phyloP scores from a whole-genome alignment of 23 tunicate species.

The Halocynthia aurantium region DNA sequence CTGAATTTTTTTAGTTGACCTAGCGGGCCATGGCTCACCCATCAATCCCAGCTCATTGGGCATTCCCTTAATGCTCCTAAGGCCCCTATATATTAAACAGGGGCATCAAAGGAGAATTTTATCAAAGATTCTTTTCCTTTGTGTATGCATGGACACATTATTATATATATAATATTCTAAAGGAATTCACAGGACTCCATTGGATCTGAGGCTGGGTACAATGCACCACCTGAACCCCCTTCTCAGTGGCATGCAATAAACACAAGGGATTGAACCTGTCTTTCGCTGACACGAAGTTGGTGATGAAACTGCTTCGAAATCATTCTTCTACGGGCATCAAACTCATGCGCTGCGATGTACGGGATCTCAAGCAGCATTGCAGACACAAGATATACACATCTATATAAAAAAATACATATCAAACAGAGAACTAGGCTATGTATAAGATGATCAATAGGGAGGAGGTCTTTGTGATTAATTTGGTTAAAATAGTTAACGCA shows the following conservation, averaged over 20 bases:
- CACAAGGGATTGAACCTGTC: conserved; percentile 28
- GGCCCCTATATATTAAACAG: too few species aligned
- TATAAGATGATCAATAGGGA: neutral
- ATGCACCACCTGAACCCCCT: too few species aligned
- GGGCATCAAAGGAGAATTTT: too few species aligned
- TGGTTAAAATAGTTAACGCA: too few species aligned
- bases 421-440: neutral
- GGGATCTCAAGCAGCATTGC: conserved; percentile 98
- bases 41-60: too few species aligned
- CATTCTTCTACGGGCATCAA: conserved; percentile 91
- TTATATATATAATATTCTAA: neutral
- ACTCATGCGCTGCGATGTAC: conserved; percentile 94
- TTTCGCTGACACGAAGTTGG: conserved; percentile 89
- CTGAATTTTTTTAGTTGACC: too few species aligned
- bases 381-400: conserved; percentile 90
- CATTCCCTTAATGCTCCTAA: too few species aligned
- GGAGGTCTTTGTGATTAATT: too few species aligned
- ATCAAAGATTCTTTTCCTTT: too few species aligned
- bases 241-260: too few species aligned
- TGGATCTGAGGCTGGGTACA: neutral
- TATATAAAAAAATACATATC: neutral
- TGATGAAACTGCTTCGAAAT: conserved; percentile 98
- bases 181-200: neutral
- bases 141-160: conserved; percentile 4
- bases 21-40: too few species aligned